These are phyloP conservation scores for Columba livia DNA, from an alignment of 2,113 vertebrate genomes.

Conservation along the genomic window DNA sequence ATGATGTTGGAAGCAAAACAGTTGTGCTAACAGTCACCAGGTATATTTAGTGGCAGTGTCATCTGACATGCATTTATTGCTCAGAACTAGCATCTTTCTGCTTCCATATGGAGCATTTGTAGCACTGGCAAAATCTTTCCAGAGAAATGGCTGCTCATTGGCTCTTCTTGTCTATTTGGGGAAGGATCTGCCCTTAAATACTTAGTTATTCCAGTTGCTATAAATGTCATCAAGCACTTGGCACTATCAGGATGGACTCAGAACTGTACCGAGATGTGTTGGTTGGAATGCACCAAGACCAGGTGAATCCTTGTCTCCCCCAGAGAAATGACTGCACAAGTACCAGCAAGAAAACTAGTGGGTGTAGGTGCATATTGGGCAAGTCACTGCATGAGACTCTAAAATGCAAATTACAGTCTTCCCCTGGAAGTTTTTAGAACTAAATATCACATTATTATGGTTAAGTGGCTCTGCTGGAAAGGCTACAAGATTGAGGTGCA, in stretches of 20 bases:
- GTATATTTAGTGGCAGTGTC: slow-evolving; percentile 61
- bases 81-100: slow-evolving; percentile 25
- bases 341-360: background rate
- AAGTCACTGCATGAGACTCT: background rate
- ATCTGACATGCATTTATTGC: slow-evolving; percentile 43
- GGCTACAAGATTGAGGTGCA: background rate
- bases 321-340: background rate
- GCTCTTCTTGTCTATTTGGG: slow-evolving; percentile 32
- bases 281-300: background rate
- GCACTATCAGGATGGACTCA: background rate
- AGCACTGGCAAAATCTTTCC: slow-evolving; percentile 34
- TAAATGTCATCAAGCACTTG: slow-evolving; percentile 12
- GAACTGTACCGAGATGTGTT: background rate
- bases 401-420: background rate
- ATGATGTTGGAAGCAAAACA: slow-evolving; percentile 53
- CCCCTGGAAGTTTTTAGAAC: background rate
- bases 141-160: slow-evolving; percentile 51
- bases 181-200: slow-evolving; percentile 48
- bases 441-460: background rate
- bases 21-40: slow-evolving; percentile 20
- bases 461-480: background rate
- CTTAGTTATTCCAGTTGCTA: slow-evolving; percentile 31
- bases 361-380: background rate
- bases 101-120: slow-evolving; percentile 18
- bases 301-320: background rate